Evolutionary conservation across 2,797 vertebrate genomes (phyloP), one percentile per base, ranked within the genome.

Genomic region (Poeciliopsis infans): DNA sequence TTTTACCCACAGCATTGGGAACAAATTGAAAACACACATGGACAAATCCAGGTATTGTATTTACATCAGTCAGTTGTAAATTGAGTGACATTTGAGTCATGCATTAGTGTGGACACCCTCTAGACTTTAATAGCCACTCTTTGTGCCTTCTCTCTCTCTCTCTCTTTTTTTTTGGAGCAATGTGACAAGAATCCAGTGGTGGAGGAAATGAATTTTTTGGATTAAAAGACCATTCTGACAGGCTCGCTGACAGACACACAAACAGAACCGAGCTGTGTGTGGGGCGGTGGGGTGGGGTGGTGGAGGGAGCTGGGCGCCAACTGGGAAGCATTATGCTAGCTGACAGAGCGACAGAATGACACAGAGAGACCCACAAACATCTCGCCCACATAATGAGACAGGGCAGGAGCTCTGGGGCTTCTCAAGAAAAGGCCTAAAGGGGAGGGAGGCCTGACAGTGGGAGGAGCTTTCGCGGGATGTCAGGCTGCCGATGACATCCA

Each of bases 371-470:
- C 92, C 91, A 91, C 89, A 94, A 96, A 95, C 93, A 94, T 90
- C 89, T 93, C 87, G 81, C 91, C 90, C 90, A 91, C 86, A 89
- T 96, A 95, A 96, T 94, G 93, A 96, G 94, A 93, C 82, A 83
- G 93, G 91, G 92, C 93, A 90, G 83, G 87, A 90, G 87, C 88
- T 46, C 15, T 73, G 85, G 84, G 89, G 87, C 73, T 88, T 87
- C 78, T 57, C 28, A 73, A 79, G 87, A 81, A 86, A 81, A 81
- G 51, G 33, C 41, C 43, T 28, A 46, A 71, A 73, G 49, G 64
- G 72, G 57, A 28, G 77, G 68, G 23, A 45, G 77, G 79, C 39
- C 25, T 74, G 81, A 75, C 1, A 39, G 79, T 86, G 85, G 86
- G 89, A 79, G 90, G 87, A 85, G 85, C 82, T 77, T 85, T 55